Evolutionary conservation across 2,888 invertebrate species (phyloP).

Genomic region (Poecilus cupreus): DNA sequence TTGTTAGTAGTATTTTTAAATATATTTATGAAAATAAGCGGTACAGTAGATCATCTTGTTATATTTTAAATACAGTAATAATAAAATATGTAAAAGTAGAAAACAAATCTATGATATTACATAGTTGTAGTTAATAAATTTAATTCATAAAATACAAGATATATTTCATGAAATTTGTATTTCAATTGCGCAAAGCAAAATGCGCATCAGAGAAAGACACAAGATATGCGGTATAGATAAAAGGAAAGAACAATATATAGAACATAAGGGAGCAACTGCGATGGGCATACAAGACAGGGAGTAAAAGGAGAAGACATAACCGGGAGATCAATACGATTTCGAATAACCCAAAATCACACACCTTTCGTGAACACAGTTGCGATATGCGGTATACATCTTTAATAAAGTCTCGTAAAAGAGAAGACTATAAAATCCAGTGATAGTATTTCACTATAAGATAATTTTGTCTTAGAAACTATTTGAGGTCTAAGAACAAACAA

Average conservation of each 20-base stretch:
- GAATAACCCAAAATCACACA: constrained; percentile 55
- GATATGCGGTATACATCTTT: constrained; percentile 23
- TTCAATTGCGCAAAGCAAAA: constrained; percentile 25
- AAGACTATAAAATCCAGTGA: not conserved
- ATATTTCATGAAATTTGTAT: constrained; percentile 12
- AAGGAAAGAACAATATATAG: constrained; percentile 1
- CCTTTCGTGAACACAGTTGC: constrained; percentile 28
- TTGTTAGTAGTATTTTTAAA: too few relatives aligned
- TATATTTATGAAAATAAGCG: too few relatives aligned
- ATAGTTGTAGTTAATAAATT: too few relatives aligned
- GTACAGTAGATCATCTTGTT: too few relatives aligned
- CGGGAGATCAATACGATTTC: constrained; percentile 54
- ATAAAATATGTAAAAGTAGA: too few relatives aligned
- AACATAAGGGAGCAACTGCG: not conserved
- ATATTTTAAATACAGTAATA: too few relatives aligned
- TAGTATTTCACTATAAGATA: too few relatives aligned
- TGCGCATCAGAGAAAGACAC: constrained; percentile 47
- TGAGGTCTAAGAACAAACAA: not conserved
- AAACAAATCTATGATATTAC: too few relatives aligned
- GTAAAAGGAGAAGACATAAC: constrained; percentile 7
- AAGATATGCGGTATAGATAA: constrained; percentile 48
- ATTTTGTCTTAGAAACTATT: too few relatives aligned
- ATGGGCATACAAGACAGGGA: not conserved
- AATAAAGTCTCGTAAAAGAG: not conserved
- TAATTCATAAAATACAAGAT: too few relatives aligned